Evolutionary conservation across 1,140 invertebrate genomes (phyloP), one percentile per base, ranked within the genome.

Genomic region (Oscheius sp.): DNA sequence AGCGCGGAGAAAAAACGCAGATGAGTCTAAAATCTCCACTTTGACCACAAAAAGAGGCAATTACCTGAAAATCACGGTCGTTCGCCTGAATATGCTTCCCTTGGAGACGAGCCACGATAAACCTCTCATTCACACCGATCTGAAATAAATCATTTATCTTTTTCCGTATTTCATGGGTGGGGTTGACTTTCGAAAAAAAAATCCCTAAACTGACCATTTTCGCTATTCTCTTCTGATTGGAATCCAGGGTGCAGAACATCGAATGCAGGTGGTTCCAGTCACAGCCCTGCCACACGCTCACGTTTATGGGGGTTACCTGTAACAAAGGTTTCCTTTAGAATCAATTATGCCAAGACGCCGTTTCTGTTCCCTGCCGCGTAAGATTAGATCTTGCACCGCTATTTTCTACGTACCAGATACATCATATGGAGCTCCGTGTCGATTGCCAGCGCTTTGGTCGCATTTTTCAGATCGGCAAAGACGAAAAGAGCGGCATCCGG

Each of bases 361-460:
- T n/a, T n/a, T n/a, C n/a, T n/a, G n/a, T n/a, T n/a, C n/a, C n/a
- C n/a, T n/a, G n/a, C 38, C 13, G 13, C 20, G 20, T 45, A 45
- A 45, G 10, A 13, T 13, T 45, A 13, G 10, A 13, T 45, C 10
- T 45, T 45, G 13, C 38, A 45, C 13, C 20, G 38, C 13, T 18
- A 58, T 13, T 10, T 13, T 29, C 29, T 34, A 38, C 26, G 1
- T 29, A 72, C 92, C 79, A 95, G 87, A 86, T 97, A 98, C 58
- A 98, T 89, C 35, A 97, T 88, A 86, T 99, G 96, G 0, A 99
- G 87, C 82, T 99, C 95, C 77, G 91, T 93, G 81, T 97, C 93
- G 7, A 99, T 86, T 0, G 94, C 93, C 84, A 99, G 91, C 80
- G 91, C 92, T 79, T 91, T 90, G 46, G 93, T 87, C 0, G 95